Evolutionary conservation across 2,797 vertebrate species (phyloP), one percentile per base, ranked within the genome.

Genomic region (Girardinus metallicus): DNA sequence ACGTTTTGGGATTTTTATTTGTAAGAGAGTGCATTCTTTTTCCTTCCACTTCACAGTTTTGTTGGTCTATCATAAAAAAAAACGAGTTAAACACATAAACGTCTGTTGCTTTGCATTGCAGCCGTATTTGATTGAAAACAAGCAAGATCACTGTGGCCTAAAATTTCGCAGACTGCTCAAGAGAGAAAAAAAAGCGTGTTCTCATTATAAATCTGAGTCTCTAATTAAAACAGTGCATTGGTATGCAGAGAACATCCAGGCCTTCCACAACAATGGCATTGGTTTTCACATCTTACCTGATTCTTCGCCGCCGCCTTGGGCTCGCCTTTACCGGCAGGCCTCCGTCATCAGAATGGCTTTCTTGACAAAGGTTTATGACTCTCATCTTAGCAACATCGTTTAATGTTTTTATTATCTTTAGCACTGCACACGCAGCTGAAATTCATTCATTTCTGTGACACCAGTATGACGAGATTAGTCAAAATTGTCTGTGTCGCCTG

Each of bases 171-270:
- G 66, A 51, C 41, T 10, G 2, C n/a, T 77, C 41, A 16, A 80
- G 72, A 78, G 72, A 77, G 74, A 23, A 82, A 73, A 60, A 76
- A 11, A 9, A 29, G 26, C 77, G 77, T 78, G 43, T 76, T 84
- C 78, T 74, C 68, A 85, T 84, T 87, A 68, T 83, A 85, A 79
- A 79, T 13, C 55, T 8, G 12, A 77, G 46, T 77, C 72, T 82
- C 66, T 90, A 83, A 93, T 92, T 90, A 88, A 85, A 79, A 36
- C 13, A 66, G 53, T 36, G 11, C 49, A 80, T 83, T 84, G 71
- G 43, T 79, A 83, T 87, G 72, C 84, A 60, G 78, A 79, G 81
- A 83, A 91, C 76, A 91, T 47, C 47, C 73, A 84, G 77, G 75
- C 78, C 62, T 81, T 76, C 77, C 76, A 46, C 47, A 88, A 87